Percentiles rank a stretch among this genome's conserved stretches.
Conservation (phyloP, 2,888 invertebrate genomes). For the Hemaris fuciformis region DNA sequence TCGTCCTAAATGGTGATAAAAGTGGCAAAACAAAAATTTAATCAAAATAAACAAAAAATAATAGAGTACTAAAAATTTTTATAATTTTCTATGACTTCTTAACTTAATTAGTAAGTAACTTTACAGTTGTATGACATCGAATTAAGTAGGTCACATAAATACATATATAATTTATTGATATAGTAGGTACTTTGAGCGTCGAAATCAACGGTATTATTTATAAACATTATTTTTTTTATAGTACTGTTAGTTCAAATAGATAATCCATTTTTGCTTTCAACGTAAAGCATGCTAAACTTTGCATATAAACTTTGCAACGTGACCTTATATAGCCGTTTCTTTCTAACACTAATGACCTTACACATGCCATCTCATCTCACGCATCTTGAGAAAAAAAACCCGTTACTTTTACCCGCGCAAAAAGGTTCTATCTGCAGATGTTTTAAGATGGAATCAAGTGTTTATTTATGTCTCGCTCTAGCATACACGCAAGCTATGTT, state of each 20-base stretch:
- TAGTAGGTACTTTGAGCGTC: not conserved
- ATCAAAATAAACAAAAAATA: too few relatives aligned
- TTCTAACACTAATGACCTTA: constrained; percentile 50
- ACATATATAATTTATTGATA: not conserved
- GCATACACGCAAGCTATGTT: constrained; percentile 13
- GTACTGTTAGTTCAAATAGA: not conserved
- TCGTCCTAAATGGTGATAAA: too few relatives aligned
- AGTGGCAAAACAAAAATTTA: too few relatives aligned
- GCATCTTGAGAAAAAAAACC: constrained; percentile 77
- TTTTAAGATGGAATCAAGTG: constrained; percentile 23
- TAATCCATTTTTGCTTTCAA: constrained; percentile 15
- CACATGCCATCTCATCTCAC: constrained; percentile 62
- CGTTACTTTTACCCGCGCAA: constrained; percentile 81
- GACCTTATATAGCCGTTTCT: constrained; percentile 58
- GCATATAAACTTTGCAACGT: constrained; percentile 46
- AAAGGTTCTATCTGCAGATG: constrained; percentile 75
- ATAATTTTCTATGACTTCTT: too few relatives aligned
- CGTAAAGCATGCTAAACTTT: constrained; percentile 28
- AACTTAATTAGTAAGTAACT: too few relatives aligned
- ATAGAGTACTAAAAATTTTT: too few relatives aligned
- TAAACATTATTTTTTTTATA: not conserved
- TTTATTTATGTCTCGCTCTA: constrained; percentile 40
- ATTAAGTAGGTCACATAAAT: not conserved
- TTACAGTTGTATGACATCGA: too few relatives aligned
- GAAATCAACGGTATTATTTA: not conserved